A percentile compares a stretch with the other conserved stretches of the same genome.
Conservation (phyloP, 2,888 invertebrate genomes). For the Coleophora flavipennella region DNA sequence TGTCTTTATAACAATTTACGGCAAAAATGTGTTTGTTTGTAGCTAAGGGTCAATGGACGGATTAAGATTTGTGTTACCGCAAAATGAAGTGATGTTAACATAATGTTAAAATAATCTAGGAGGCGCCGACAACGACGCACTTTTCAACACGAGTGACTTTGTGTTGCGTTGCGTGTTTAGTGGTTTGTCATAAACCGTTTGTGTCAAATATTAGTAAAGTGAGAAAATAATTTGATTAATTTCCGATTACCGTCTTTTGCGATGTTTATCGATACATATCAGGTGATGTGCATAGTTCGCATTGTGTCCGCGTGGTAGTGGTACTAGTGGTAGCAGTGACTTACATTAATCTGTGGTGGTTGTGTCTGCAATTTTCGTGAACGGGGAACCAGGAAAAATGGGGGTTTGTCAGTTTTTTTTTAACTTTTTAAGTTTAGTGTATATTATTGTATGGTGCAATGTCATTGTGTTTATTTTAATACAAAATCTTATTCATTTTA, state of each 20-base stretch:
- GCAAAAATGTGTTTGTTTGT: background rate
- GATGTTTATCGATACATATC: no score
- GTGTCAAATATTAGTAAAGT: slow-evolving; percentile 24
- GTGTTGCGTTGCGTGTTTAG: slow-evolving; percentile 39
- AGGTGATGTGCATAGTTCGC: no score
- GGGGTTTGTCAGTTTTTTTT: slow-evolving; percentile 8
- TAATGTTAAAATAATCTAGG: slow-evolving; percentile 18
- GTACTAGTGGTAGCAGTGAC: no score
- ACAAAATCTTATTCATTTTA: no score
- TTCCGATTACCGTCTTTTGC: no score
- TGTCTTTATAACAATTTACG: background rate
- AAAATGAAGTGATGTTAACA: slow-evolving; percentile 21
- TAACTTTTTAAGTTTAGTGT: slow-evolving; percentile 9
- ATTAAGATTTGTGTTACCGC: slow-evolving; percentile 22
- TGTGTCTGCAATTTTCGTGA: no score
- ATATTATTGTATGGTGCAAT: no score
- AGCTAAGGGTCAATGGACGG: slow-evolving; percentile 25
- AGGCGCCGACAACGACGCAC: slow-evolving; percentile 18
- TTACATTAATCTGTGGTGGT: no score
- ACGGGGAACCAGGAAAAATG: no score
- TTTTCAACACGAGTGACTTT: slow-evolving; percentile 37
- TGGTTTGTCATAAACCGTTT: no score
- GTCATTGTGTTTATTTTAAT: no score
- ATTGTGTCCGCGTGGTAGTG: no score
- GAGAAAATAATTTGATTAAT: slow-evolving; percentile 2